Base-by-base conservation (phyloP, 2,888 invertebrate genomes). In the Ophonus ardosiacus region DNA sequence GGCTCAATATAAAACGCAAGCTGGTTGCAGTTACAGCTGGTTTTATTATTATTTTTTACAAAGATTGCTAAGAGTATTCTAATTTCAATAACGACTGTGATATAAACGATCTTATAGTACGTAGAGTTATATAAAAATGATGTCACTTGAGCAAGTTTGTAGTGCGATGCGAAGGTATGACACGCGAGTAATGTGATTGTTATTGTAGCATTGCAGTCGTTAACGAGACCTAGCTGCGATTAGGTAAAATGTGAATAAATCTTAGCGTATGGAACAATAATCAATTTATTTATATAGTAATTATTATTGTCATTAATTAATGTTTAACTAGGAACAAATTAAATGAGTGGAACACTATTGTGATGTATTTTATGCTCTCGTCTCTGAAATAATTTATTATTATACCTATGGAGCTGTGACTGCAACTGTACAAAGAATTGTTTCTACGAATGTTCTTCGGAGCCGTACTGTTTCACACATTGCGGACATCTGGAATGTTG, bases 21-120 rank as follows among this genome's bases (percentile, higher is more conserved):
- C 87, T 88, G 88, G 90, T 91, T 91, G 91, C 90, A 91, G 91
- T 91, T 91, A 90, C 91, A 91, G 91, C 91, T 90, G 89, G 89
- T 89, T 89, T 71, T 84, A 40, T 63, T 80, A 80, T 80, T 80
- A 78, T 80, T 80, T 80, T 31, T 80, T 80, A 80, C 40, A 80
- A 87, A 88, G 85, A 88, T 89, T 89, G 90, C 90, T 91, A 91
- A 91, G 90, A 90, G 90, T 90, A 90, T 90, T 91, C 90, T 90
- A 88, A 84, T 86, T 86, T 87, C 88, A 86, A 87, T 88, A 88
- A 89, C 90, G 91, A 91, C 91, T 91, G 91, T 91, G 91, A 91
- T 91, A 91, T 90, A 89, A 88, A 88, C 89, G 89, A 90, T 90
- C 89, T 89, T 89, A 88, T 87, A 87, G 89, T 89, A 88, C 87